These are phyloP conservation scores for Tipula unca DNA, from an alignment of 2,888 invertebrate species.

Conservation along the genomic window DNA sequence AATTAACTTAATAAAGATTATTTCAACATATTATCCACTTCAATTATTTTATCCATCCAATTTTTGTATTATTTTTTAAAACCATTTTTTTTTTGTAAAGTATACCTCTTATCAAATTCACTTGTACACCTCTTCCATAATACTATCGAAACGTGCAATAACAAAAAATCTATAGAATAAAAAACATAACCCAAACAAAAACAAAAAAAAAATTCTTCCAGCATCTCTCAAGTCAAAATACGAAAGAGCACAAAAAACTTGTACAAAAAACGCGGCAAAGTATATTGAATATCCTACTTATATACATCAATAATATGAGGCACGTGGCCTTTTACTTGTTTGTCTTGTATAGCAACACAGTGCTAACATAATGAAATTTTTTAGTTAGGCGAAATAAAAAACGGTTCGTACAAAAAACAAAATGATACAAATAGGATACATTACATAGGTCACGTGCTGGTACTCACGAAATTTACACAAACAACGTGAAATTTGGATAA, in stretches of 20 bases:
- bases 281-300: not conserved
- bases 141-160: not conserved
- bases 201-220: not conserved
- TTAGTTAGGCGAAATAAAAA: not conserved
- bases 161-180: not conserved
- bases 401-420: not conserved
- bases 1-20: conserved; percentile 14
- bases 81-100: not conserved
- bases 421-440: conserved; percentile 36
- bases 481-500: not conserved
- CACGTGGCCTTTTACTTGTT: not conserved
- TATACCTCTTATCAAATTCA: not conserved
- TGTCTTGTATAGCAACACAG: not conserved
- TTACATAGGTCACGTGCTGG: conserved; percentile 39
- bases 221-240: not conserved
- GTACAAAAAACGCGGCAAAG: not conserved
- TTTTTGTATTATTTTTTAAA: not conserved
- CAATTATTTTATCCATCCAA: not conserved
- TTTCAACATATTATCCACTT: conserved; percentile 14
- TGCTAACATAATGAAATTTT: not conserved
- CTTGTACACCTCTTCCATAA: not conserved
- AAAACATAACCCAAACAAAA: too few relatives aligned
- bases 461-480: conserved; percentile 20
- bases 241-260: not conserved
- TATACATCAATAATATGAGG: conserved; percentile 14